A percentile compares a stretch with the other conserved stretches of the same genome.
Conservation (phyloP, 2,888 invertebrate genomes). For the Nomada fabriciana region DNA sequence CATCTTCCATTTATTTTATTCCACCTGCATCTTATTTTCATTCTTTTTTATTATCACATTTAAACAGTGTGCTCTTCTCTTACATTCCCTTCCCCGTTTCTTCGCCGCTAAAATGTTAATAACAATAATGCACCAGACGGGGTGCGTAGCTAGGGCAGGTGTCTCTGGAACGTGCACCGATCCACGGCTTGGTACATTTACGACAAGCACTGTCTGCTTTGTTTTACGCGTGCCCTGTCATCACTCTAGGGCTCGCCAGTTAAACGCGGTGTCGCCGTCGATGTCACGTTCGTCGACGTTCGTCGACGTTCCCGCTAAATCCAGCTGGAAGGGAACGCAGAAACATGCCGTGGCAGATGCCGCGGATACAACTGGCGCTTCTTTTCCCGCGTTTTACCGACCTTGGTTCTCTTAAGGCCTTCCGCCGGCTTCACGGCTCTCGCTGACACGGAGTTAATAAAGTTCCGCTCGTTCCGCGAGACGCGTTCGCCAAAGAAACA, state of each 20-base stretch:
- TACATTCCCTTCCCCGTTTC: not conserved
- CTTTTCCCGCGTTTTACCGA: conserved; percentile 61
- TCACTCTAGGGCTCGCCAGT: not conserved
- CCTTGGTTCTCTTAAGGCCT: conserved; percentile 27
- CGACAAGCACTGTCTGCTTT: not conserved
- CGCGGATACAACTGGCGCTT: conserved; percentile 54
- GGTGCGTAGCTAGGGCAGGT: not conserved
- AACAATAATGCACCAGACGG: not conserved
- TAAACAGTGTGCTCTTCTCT: not conserved
- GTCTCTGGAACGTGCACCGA: not conserved
- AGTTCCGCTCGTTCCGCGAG: conserved; percentile 67
- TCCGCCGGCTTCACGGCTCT: conserved; percentile 51
- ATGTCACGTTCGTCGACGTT: conserved; percentile 47
- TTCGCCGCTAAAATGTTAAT: not conserved
- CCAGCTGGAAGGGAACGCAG: conserved; percentile 9
- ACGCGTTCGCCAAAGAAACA: conserved; percentile 66
- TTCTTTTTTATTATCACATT: not conserved
- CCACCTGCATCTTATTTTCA: not conserved
- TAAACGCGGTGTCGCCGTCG: conserved; percentile 6
- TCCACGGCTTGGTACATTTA: conserved; percentile 13
- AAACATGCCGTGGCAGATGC: conserved; percentile 52
- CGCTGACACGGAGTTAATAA: conserved; percentile 70
- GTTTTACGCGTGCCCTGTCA: conserved; percentile 18
- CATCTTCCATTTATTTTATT: not conserved
- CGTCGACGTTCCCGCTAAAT: conserved; percentile 7